Percentiles rank a stretch among this genome's conserved stretches.
These are phyloP conservation scores for Tethea ocularis DNA, from an alignment of 2,888 invertebrate species.

Conservation along the genomic window DNA sequence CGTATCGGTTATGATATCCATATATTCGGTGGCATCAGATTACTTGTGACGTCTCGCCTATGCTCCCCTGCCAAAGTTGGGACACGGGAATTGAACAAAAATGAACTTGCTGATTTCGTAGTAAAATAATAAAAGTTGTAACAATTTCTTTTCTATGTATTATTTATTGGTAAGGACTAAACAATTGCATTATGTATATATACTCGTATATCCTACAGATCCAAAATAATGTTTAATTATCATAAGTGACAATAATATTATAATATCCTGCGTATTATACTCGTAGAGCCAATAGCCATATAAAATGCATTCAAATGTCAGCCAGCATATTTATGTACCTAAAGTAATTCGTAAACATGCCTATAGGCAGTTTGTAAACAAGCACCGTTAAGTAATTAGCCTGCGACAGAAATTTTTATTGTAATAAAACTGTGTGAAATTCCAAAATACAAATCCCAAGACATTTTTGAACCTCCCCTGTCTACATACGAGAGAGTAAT, in stretches of 20 bases:
- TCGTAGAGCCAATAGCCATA: no score
- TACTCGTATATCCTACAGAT: no score
- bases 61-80: slow-evolving; percentile 59
- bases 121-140: not conserved
- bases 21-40: slow-evolving; percentile 65
- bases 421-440: slow-evolving; percentile 51
- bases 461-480: slow-evolving; percentile 41
- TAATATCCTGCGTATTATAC: no score
- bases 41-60: slow-evolving; percentile 70
- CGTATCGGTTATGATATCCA: slow-evolving; percentile 63
- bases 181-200: not conserved
- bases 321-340: no score
- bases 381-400: no score
- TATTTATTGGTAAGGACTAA: not conserved
- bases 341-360: no score
- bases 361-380: no score
- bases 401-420: not conserved
- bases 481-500: slow-evolving; percentile 51
- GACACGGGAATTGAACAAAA: slow-evolving; percentile 41
- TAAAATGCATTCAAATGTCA: no score
- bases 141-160: not conserved
- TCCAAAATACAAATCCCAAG: slow-evolving; percentile 63
- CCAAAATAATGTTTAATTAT: no score
- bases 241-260: no score
- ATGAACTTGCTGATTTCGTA: slow-evolving; percentile 47